Conservation (phyloP, 2,113 vertebrate genomes). For the Chamaea fasciata region DNA sequence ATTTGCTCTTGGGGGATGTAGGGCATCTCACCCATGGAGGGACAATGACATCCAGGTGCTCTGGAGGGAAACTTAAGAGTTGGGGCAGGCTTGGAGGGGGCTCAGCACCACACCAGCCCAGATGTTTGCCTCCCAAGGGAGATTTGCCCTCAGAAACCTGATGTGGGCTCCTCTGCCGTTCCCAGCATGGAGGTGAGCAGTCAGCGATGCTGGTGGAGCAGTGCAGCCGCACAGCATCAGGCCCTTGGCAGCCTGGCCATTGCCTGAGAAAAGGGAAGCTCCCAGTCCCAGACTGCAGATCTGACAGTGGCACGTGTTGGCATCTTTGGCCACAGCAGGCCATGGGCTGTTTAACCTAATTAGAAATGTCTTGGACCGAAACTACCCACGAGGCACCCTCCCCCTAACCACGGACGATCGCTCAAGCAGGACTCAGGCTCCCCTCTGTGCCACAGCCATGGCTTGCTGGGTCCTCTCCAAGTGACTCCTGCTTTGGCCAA, state of each 20-base stretch:
- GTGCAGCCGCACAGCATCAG: background rate
- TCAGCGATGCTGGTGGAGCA: background rate
- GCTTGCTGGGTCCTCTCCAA: background rate
- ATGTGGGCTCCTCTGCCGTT: background rate
- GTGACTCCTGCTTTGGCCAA: background rate
- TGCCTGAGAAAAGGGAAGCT: background rate
- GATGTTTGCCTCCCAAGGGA: background rate
- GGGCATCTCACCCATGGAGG: background rate
- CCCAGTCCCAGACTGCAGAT: background rate
- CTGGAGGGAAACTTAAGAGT: background rate
- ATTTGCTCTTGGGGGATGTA: background rate
- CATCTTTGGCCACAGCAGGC: background rate
- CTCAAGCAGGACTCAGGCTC: background rate
- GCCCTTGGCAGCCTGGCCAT: background rate
- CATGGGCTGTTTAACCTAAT: conserved; percentile 7
- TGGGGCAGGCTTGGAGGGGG: background rate
- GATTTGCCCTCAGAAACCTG: background rate
- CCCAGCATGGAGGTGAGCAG: accelerated
- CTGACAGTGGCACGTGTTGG: background rate
- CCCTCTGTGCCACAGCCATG: accelerated
- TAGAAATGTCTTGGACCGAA: background rate
- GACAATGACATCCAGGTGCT: background rate
- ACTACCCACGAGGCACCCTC: background rate
- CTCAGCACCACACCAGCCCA: background rate
- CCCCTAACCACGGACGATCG: accelerated